Conservation (phyloP, 2,888 invertebrate genomes). For the Ferrisia virgata region DNA sequence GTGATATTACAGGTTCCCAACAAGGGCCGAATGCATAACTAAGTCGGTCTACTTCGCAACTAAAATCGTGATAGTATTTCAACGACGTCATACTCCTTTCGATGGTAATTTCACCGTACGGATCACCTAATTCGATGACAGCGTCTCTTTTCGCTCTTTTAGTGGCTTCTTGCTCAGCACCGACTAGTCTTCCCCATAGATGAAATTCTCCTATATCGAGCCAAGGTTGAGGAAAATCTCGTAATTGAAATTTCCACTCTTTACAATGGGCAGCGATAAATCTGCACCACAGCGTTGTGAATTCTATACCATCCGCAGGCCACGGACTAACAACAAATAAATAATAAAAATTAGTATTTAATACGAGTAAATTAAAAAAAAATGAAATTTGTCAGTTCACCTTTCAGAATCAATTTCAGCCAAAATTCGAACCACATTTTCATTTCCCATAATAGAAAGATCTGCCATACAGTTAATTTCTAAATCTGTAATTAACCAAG, state of each 20-base stretch:
- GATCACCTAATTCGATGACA: conserved; percentile 74
- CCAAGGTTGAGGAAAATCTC: conserved; percentile 94
- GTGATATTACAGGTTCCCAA: conserved; percentile 96
- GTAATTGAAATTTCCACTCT: conserved; percentile 81
- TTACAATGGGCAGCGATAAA: conserved; percentile 75
- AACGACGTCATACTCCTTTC: conserved; percentile 90
- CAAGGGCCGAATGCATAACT: conserved; percentile 97
- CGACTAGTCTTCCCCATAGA: conserved; percentile 85
- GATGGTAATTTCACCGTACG: conserved; percentile 78
- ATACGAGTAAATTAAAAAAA: neutral
- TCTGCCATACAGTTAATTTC: conserved; percentile 80
- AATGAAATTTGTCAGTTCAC: conserved; percentile 53
- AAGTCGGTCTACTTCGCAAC: conserved; percentile 84
- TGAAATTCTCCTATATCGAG: conserved; percentile 78
- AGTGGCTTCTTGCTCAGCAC: conserved; percentile 81
- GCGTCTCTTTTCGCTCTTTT: conserved; percentile 73
- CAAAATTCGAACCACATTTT: conserved; percentile 70
- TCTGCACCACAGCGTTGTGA: conserved; percentile 90
- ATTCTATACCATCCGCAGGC: conserved; percentile 85
- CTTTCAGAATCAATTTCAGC: conserved; percentile 78
- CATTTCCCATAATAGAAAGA: conserved; percentile 76
- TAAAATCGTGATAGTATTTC: conserved; percentile 97
- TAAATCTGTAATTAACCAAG: conserved; percentile 76
- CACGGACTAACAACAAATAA: conserved; percentile 73
- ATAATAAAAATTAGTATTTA: too few species aligned